phyloP scores from a whole-genome alignment of 2,888 invertebrate genomes.

The Torymus auratus region DNA sequence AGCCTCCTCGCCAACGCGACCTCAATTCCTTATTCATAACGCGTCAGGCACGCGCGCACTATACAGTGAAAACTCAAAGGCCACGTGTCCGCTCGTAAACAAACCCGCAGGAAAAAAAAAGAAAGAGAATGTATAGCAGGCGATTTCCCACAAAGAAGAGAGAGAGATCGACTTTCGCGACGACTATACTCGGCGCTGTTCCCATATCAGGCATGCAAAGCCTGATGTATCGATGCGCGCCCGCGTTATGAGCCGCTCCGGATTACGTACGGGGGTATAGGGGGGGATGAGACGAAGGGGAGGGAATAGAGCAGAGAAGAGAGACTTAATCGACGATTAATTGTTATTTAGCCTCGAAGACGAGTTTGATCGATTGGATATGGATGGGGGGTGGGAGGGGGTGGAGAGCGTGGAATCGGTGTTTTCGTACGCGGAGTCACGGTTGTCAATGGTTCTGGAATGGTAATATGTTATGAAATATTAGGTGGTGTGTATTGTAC shows the following conservation, averaged over 20 bases:
- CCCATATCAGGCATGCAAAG: slow-evolving; percentile 77
- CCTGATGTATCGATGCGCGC: slow-evolving; percentile 76
- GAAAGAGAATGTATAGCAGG: not conserved
- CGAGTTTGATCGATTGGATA: slow-evolving; percentile 46
- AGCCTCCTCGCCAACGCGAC: too few relatives aligned
- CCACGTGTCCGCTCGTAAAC: too few relatives aligned
- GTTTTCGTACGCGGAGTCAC: not conserved
- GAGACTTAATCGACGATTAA: slow-evolving; percentile 51
- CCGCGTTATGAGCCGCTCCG: slow-evolving; percentile 66
- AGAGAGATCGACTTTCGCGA: too few relatives aligned
- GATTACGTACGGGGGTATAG: slow-evolving; percentile 16
- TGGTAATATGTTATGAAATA: not conserved
- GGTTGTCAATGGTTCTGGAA: not conserved
- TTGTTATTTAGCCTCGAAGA: slow-evolving; percentile 44
- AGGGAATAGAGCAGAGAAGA: not conserved
- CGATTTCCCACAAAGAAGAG: too few relatives aligned
- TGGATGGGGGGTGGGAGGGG: too few relatives aligned
- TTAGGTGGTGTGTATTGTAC: too few relatives aligned
- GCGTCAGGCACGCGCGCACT: too few relatives aligned
- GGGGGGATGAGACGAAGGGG: too few relatives aligned
- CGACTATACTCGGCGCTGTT: slow-evolving; percentile 58
- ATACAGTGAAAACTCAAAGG: too few relatives aligned
- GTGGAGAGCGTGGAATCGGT: not conserved
- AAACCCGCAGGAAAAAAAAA: too few relatives aligned
- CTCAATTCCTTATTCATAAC: too few relatives aligned